phyloP scores from a whole-genome alignment of 2,797 vertebrate genomes.

The Poecilia wingei region DNA sequence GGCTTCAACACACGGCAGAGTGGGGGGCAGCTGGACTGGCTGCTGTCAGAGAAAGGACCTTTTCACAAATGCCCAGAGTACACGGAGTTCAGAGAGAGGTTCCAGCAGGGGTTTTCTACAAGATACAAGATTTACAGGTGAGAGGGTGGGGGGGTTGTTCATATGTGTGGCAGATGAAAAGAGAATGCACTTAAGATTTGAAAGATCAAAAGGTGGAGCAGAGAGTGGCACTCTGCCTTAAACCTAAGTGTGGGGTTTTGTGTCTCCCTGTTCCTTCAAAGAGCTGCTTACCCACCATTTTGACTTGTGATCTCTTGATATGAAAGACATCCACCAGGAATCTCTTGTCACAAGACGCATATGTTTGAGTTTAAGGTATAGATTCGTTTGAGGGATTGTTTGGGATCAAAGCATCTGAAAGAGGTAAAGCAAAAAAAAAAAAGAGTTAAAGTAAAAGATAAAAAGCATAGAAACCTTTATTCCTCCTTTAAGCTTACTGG shows the following conservation, averaged over 20 bases:
- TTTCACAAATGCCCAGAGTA: constrained; percentile 96
- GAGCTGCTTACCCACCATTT: background rate
- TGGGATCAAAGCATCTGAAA: background rate
- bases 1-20: constrained; percentile 71
- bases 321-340: background rate
- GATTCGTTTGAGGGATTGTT: background rate
- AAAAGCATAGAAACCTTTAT: background rate
- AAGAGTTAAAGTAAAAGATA: background rate
- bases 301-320: constrained; percentile 4
- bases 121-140: constrained; percentile 99
- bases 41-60: constrained; percentile 94
- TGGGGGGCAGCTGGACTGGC: constrained; percentile 92
- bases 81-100: constrained; percentile 92
- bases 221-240: background rate
- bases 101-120: constrained; percentile 96
- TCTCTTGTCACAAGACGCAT: background rate
- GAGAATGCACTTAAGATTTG: constrained; percentile 14
- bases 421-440: background rate
- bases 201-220: constrained; percentile 7
- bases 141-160: constrained; percentile 43
- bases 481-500: background rate
- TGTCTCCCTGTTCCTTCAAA: background rate
- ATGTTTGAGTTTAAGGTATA: constrained; percentile 1
- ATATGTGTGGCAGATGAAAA: constrained; percentile 3
- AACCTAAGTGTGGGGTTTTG: constrained; percentile 1